Percentiles rank a stretch among this genome's conserved stretches.
Conservation (phyloP, 2,113 vertebrate species). For the Halichoeres trimaculatus region DNA sequence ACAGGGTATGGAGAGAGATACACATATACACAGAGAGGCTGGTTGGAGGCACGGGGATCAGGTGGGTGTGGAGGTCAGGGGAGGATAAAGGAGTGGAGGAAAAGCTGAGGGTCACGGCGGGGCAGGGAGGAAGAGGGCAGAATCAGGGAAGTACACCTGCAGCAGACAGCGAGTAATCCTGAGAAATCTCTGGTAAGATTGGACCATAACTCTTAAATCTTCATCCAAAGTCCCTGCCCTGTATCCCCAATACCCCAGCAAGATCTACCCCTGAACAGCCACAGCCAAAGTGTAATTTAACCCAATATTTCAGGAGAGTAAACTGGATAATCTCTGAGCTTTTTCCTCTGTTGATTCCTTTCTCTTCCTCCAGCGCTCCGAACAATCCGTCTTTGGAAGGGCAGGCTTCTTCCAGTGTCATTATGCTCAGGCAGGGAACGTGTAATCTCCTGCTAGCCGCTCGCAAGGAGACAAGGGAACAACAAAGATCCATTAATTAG, state of each 20-base stretch:
- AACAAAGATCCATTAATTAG: constrained; percentile 76
- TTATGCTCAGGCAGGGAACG: constrained; percentile 68
- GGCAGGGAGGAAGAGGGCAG: neutral
- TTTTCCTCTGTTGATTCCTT: constrained; percentile 22
- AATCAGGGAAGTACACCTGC: neutral
- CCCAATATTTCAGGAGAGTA: neutral
- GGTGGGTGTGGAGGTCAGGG: constrained; percentile 22
- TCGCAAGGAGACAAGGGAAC: constrained; percentile 69
- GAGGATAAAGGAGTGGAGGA: constrained; percentile 3
- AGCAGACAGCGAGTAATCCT: neutral
- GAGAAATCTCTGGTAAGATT: no score
- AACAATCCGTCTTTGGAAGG: constrained; percentile 59
- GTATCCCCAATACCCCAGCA: neutral
- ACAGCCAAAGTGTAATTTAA: no score
- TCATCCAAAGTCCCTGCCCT: neutral
- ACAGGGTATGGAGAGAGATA: neutral
- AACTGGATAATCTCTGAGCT: constrained; percentile 22
- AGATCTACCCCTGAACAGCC: no score
- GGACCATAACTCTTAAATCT: no score
- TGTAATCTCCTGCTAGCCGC: constrained; percentile 77
- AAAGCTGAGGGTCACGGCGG: neutral
- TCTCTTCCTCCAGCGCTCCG: constrained; percentile 17
- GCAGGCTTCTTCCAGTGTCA: constrained; percentile 55
- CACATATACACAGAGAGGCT: neutral
- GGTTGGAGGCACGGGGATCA: neutral